Conservation (phyloP, 2,797 vertebrate genomes). For the Girardinus metallicus region DNA sequence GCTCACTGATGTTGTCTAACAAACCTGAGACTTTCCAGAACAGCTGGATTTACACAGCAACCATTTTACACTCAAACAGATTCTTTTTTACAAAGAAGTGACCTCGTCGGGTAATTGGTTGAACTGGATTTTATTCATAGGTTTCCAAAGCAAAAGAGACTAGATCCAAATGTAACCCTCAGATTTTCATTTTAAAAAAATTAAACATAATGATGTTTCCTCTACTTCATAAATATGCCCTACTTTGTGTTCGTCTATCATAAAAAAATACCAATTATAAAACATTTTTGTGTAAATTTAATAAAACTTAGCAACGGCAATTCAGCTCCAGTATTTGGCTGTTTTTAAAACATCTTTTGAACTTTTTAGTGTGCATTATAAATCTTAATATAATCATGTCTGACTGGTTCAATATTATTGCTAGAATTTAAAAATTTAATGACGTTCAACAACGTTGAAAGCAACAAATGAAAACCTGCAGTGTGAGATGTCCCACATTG, state of each 20-base stretch:
- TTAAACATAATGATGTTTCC: neutral
- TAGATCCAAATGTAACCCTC: neutral
- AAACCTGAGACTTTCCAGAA: neutral
- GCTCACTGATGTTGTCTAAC: neutral
- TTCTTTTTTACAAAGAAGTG: neutral
- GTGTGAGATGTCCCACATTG: neutral
- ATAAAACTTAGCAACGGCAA: neutral
- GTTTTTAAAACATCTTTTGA: neutral
- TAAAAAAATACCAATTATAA: neutral
- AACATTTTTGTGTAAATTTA: neutral
- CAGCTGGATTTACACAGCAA: neutral
- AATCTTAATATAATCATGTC: neutral
- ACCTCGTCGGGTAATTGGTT: neutral
- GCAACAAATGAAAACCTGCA: neutral
- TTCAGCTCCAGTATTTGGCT: neutral
- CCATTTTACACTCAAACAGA: neutral
- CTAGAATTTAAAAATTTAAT: neutral
- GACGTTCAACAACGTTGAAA: neutral
- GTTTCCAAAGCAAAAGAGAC: neutral
- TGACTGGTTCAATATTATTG: neutral
- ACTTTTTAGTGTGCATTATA: neutral
- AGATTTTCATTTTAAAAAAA: neutral
- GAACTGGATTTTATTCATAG: neutral
- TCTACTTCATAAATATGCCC: neutral
- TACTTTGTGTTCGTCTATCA: neutral